Base-by-base conservation (phyloP, 2,797 vertebrate species). In the Margarornis squamiger region DNA sequence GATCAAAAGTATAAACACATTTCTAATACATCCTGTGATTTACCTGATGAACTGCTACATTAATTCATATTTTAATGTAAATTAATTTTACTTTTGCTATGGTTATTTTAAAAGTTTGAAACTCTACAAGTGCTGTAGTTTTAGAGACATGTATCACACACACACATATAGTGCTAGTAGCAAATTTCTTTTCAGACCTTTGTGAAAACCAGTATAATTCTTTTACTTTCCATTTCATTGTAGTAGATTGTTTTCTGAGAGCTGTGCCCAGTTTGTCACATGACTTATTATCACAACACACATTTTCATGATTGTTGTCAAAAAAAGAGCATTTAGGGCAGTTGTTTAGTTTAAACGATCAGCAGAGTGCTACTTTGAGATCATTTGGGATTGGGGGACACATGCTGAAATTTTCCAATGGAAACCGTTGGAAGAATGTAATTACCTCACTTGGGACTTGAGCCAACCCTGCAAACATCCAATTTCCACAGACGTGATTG, bases 391-490 rank as follows among this genome's bases (percentile, higher is more conserved):
- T 8, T 59, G 52, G 65, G 45, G 55, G 10, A 51, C 67, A 82
- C n/a, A 41, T 34, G 21, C 68, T 90, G 85, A 91, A 92, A 92
- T 91, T 92, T 96, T 95, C 77, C 77, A 92, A 12, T 91, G 92
- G 92, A 92, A 95, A 66, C 76, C 0, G 0, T 87, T 95, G 77
- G 82, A 95, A 88, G 87, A 93, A 94, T 89, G 88, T 86, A 95
- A 97, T 97, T 96, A 66, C 86, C 81, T 96, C 95, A 88, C 61
- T 86, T 96, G 96, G 96, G 94, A 96, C 79, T 89, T 95, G 55
- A 84, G 90, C 88, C 96, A 95, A 92, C 41, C 54, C 71, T 95
- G 65, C 94, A 96, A 94, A 93, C 90, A 97, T 97, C 74, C 63
- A 86, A 79, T 92, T 96, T 96, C 94, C 83, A 84, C 85, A 86